Percentiles rank a stretch among this genome's conserved stretches.
Conservation (phyloP, 2,113 vertebrate genomes). For the Cichladusa arquata region DNA sequence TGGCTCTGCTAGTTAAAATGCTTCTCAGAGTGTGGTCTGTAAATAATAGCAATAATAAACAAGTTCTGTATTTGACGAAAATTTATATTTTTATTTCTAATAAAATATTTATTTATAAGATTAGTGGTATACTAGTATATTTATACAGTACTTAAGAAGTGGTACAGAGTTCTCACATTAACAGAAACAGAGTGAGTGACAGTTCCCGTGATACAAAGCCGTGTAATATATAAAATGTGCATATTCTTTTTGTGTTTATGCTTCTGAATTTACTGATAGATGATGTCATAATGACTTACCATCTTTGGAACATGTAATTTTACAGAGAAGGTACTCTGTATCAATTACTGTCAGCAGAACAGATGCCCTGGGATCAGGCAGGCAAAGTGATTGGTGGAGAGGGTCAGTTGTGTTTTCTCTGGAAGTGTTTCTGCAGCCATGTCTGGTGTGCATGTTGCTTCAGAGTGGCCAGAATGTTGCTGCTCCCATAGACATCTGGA, state of each 20-base stretch:
- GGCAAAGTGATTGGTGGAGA: neutral
- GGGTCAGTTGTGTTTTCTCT: neutral
- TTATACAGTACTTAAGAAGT: neutral
- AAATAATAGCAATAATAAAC: neutral
- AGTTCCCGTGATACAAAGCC: neutral
- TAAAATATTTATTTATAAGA: neutral
- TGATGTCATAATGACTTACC: neutral
- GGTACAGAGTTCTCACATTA: neutral
- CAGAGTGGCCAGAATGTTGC: neutral
- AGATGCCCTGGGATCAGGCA: neutral
- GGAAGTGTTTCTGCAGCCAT: neutral
- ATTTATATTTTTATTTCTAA: neutral
- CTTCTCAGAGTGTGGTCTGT: neutral
- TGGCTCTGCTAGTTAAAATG: neutral
- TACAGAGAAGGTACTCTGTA: neutral
- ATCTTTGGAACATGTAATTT: neutral
- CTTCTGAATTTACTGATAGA: neutral
- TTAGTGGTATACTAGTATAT: neutral
- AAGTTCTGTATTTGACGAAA: neutral
- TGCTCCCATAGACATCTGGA: neutral
- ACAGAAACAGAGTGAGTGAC: neutral
- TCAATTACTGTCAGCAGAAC: neutral
- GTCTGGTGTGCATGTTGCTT: fast-evolving
- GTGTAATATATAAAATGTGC: neutral
- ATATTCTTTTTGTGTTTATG: neutral